These are phyloP conservation scores for Cynaeus angustus DNA, from an alignment of 2,888 invertebrate species.

Conservation along the genomic window DNA sequence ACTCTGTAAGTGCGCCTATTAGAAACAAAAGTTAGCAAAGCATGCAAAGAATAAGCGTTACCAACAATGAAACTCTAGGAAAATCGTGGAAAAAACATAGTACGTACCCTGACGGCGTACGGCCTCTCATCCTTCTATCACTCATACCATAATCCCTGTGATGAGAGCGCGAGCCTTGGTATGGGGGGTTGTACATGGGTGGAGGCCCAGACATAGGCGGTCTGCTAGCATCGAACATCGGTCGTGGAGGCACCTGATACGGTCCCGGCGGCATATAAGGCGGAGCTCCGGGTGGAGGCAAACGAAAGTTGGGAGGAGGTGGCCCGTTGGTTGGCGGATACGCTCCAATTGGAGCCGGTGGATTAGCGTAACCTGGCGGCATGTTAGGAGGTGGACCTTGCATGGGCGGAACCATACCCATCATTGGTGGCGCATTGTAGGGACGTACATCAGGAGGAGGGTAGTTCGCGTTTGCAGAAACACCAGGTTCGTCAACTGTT, in stretches of 20 bases:
- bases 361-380: slow-evolving; percentile 57
- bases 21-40: slow-evolving; percentile 6
- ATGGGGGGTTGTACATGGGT: slow-evolving; percentile 61
- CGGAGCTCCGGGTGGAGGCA: slow-evolving; percentile 68
- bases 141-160: slow-evolving; percentile 52
- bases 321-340: slow-evolving; percentile 65
- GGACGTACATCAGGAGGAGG: slow-evolving; percentile 55
- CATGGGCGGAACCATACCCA: slow-evolving; percentile 58
- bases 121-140: slow-evolving; percentile 69
- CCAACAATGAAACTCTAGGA: not conserved
- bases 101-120: slow-evolving; percentile 72
- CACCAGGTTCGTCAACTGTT: slow-evolving; percentile 78
- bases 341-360: slow-evolving; percentile 60
- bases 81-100: not conserved
- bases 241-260: slow-evolving; percentile 65
- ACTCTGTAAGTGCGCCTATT: slow-evolving; percentile 72
- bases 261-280: slow-evolving; percentile 67
- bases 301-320: slow-evolving; percentile 68
- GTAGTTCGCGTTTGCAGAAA: slow-evolving; percentile 50
- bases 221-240: slow-evolving; percentile 66
- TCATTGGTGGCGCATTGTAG: slow-evolving; percentile 61
- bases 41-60: not conserved
- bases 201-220: slow-evolving; percentile 67
- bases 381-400: slow-evolving; percentile 60
- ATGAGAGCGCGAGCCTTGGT: slow-evolving; percentile 58